A percentile compares a stretch with the other conserved stretches of the same genome.
Conservation (phyloP, 2,797 vertebrate species). For the Acanthurus lineatus region DNA sequence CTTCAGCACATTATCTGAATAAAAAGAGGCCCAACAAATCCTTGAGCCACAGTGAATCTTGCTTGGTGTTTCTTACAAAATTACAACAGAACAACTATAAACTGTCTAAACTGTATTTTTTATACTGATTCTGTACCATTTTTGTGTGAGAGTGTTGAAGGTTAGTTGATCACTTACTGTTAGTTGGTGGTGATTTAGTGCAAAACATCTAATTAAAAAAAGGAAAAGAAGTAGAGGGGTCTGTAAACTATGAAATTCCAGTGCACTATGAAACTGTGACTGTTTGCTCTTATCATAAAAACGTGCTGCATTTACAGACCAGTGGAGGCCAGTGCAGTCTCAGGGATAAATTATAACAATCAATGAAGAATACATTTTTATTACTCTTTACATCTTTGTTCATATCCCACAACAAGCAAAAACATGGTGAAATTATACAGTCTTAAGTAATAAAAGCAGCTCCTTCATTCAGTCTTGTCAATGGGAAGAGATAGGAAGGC, state of each 20-base stretch:
- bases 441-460: not conserved
- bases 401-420: not conserved
- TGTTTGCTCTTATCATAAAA: not conserved
- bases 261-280: not conserved
- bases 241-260: not conserved
- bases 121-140: not conserved
- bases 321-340: not conserved
- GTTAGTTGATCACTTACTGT: not conserved
- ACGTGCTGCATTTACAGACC: not conserved
- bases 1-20: conserved; percentile 10
- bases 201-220: too few species aligned
- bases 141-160: not conserved
- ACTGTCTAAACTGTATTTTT: not conserved
- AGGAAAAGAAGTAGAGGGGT: not conserved
- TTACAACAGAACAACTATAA: not conserved
- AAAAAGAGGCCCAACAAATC: not conserved
- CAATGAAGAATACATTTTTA: too few species aligned
- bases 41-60: not conserved
- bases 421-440: not conserved
- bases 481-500: not conserved
- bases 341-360: not conserved
- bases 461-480: not conserved
- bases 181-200: too few species aligned
- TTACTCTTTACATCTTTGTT: not conserved
- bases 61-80: conserved; percentile 4